phyloP scores from a whole-genome alignment of 2,797 vertebrate genomes.

The Lepidocolaptes lacrymiger region DNA sequence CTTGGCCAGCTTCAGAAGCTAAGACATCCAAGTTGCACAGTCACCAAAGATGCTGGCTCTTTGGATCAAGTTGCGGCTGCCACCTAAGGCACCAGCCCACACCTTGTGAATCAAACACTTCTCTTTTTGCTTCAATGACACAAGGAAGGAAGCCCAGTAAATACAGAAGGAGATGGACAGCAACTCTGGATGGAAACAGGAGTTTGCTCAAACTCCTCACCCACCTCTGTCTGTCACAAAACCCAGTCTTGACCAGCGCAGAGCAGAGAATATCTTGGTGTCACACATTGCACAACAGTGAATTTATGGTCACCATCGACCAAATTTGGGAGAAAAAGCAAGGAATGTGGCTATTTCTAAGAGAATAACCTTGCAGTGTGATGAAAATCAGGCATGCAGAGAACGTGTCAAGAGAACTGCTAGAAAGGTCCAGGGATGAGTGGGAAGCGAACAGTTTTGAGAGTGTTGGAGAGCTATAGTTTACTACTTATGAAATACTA shows the following conservation, averaged over 20 bases:
- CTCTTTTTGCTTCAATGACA: background rate
- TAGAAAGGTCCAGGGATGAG: background rate
- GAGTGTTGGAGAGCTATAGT: background rate
- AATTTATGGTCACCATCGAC: accelerated
- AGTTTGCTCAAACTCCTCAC: background rate
- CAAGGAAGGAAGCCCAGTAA: background rate
- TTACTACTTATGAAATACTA: background rate
- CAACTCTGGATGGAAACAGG: accelerated
- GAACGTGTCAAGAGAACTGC: background rate
- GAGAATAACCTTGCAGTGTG: background rate
- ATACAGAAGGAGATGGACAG: background rate
- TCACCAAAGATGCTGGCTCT: background rate
- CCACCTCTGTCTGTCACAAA: background rate
- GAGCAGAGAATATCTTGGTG: accelerated
- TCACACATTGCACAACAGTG: background rate
- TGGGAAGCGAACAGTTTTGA: background rate
- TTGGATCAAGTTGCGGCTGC: background rate
- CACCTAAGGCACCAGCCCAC: accelerated
- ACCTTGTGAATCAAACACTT: background rate
- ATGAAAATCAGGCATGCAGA: background rate
- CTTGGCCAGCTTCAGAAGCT: background rate
- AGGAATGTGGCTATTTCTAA: accelerated
- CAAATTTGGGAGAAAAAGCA: background rate
- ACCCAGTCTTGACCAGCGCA: background rate
- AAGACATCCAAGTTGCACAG: background rate